These are phyloP conservation scores for Trachelipus rathkii DNA, from an alignment of 1,140 invertebrate genomes.

Conservation along the genomic window DNA sequence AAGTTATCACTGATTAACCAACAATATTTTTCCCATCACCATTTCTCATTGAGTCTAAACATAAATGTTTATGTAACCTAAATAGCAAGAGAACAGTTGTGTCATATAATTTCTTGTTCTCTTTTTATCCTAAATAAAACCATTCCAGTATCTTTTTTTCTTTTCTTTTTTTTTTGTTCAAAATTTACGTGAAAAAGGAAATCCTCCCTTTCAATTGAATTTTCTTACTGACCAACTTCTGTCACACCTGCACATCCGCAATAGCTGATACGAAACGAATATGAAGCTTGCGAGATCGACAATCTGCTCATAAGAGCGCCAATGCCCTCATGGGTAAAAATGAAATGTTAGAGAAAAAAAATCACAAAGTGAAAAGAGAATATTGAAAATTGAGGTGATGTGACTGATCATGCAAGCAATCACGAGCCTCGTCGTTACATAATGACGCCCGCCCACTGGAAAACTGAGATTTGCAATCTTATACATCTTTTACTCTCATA, in stretches of 20 bases:
- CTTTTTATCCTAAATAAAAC: too few species aligned
- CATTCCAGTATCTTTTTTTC: too few species aligned
- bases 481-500: not conserved
- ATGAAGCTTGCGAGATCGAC: conserved; percentile 39
- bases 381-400: conserved; percentile 45
- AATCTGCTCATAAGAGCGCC: conserved; percentile 43
- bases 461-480: conserved; percentile 4
- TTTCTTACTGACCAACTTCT: conserved; percentile 34
- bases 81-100: too few species aligned
- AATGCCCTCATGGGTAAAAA: conserved; percentile 44
- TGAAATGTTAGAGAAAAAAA: conserved; percentile 40
- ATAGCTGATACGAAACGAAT: conserved; percentile 36
- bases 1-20: too few species aligned
- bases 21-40: too few species aligned
- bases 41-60: too few species aligned
- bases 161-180: too few species aligned
- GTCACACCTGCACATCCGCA: conserved; percentile 42
- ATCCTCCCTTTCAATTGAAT: not conserved
- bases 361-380: conserved; percentile 44
- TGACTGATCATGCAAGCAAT: conserved; percentile 40
- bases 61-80: too few species aligned
- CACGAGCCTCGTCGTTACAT: conserved; percentile 41
- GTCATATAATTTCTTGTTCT: too few species aligned
- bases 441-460: conserved; percentile 31
- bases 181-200: not conserved